A percentile compares a stretch with the other conserved stretches of the same genome.
These are phyloP conservation scores for Thereva unica DNA, from an alignment of 2,888 invertebrate genomes.

Conservation along the genomic window DNA sequence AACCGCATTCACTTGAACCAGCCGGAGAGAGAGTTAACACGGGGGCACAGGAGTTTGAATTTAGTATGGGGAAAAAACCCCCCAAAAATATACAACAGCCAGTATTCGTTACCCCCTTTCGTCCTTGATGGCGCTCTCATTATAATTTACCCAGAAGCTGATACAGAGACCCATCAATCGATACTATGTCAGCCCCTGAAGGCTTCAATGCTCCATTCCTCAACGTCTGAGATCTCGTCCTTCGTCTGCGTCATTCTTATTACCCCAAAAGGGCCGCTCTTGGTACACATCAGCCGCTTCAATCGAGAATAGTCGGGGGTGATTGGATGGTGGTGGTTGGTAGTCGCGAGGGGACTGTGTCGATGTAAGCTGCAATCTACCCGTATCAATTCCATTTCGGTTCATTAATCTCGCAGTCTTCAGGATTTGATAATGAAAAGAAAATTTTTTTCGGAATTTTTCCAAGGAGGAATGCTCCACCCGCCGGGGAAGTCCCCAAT, in stretches of 20 bases:
- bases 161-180: conserved; percentile 27
- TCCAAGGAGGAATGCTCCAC: conserved; percentile 2
- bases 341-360: too few species aligned
- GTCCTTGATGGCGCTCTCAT: conserved; percentile 3
- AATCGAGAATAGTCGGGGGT: too few species aligned
- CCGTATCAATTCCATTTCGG: conserved; percentile 33
- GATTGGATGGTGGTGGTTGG: too few species aligned
- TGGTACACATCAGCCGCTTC: neutral
- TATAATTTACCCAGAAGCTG: conserved; percentile 12
- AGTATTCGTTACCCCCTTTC: neutral
- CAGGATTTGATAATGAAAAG: conserved; percentile 34
- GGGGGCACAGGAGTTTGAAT: too few species aligned
- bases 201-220: neutral
- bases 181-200: conserved; percentile 22
- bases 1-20: conserved; percentile 1
- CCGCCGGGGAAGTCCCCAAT: neutral
- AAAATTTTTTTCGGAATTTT: conserved; percentile 18
- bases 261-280: conserved; percentile 1
- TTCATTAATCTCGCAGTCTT: conserved; percentile 35
- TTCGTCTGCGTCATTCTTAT: neutral
- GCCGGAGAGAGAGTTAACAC: neutral
- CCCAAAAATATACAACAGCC: conserved; percentile 8
- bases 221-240: neutral
- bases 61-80: too few species aligned
- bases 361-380: conserved; percentile 29